Conservation (phyloP, 2,888 invertebrate species). For the Hesperia comma region DNA sequence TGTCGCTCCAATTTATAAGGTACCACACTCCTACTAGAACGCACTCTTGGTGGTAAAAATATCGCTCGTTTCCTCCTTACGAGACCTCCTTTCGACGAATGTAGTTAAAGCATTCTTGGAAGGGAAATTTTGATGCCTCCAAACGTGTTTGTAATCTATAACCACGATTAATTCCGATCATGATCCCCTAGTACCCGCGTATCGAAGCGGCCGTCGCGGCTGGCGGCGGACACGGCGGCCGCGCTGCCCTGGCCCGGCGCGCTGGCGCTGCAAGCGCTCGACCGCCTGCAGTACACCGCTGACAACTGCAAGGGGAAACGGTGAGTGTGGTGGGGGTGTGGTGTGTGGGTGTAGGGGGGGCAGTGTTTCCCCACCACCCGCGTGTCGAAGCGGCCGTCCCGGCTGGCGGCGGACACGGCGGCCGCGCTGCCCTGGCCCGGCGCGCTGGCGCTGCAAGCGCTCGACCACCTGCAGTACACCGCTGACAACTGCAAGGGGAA, state of each 20-base stretch:
- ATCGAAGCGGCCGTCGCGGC: conserved; percentile 64
- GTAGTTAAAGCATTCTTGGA: too few species aligned
- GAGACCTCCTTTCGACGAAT: too few species aligned
- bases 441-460: conserved; percentile 57
- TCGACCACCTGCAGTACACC: conserved; percentile 52
- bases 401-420: conserved; percentile 67
- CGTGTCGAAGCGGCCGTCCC: conserved; percentile 68
- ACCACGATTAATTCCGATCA: too few species aligned
- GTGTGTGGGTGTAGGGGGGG: too few species aligned
- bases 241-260: conserved; percentile 69
- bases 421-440: conserved; percentile 73
- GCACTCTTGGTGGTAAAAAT: too few species aligned
- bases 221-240: conserved; percentile 72
- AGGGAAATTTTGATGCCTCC: too few species aligned
- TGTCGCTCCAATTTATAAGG: too few species aligned
- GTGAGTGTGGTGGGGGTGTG: conserved; percentile 38
- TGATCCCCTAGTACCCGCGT: conserved; percentile 72
- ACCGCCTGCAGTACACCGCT: conserved; percentile 51
- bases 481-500: conserved; percentile 58
- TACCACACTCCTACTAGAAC: too few species aligned
- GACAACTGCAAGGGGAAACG: conserved; percentile 57
- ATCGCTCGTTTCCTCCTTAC: too few species aligned
- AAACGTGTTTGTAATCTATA: too few species aligned
- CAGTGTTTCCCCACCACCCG: too few species aligned
- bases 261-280: conserved; percentile 59